phyloP scores from a whole-genome alignment of 1,140 invertebrate species.

The Aricia agestis region DNA sequence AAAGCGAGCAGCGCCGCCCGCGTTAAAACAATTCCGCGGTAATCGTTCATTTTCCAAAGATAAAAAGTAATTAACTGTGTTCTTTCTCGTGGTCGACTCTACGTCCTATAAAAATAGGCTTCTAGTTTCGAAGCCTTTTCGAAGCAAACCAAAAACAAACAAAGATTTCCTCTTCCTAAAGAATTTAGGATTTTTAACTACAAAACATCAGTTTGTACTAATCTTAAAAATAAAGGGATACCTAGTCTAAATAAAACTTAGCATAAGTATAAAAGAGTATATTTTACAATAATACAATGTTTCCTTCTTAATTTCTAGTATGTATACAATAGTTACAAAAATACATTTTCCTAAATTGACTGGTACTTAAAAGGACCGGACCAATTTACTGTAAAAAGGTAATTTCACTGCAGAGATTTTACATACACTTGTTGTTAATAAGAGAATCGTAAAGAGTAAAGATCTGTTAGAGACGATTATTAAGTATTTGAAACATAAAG shows the following conservation, averaged over 20 bases:
- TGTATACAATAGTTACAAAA: conserved; percentile 14
- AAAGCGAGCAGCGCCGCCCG: too few relatives aligned
- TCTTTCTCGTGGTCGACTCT: too few relatives aligned
- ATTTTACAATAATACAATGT: conserved; percentile 15
- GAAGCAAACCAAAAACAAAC: too few relatives aligned
- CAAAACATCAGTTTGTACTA: too few relatives aligned
- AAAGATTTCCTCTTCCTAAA: too few relatives aligned
- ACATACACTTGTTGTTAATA: background rate
- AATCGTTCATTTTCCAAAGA: too few relatives aligned
- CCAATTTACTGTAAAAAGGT: background rate
- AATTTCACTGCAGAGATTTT: background rate
- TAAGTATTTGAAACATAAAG: too few relatives aligned
- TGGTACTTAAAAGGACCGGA: background rate
- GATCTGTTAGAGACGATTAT: background rate
- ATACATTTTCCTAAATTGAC: conserved; percentile 12
- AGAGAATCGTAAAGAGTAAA: background rate
- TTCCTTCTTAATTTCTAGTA: conserved; percentile 10
- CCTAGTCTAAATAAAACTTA: background rate
- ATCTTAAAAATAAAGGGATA: background rate
- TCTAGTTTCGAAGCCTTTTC: too few relatives aligned
- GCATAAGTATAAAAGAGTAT: conserved; percentile 10
- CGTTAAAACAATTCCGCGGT: too few relatives aligned
- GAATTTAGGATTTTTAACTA: too few relatives aligned
- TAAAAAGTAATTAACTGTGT: too few relatives aligned
- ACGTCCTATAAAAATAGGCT: too few relatives aligned